Evolutionary conservation across 2,797 vertebrate genomes (phyloP), one percentile per base, ranked within the genome.

Genomic region (Acestrorhynchus altus): DNA sequence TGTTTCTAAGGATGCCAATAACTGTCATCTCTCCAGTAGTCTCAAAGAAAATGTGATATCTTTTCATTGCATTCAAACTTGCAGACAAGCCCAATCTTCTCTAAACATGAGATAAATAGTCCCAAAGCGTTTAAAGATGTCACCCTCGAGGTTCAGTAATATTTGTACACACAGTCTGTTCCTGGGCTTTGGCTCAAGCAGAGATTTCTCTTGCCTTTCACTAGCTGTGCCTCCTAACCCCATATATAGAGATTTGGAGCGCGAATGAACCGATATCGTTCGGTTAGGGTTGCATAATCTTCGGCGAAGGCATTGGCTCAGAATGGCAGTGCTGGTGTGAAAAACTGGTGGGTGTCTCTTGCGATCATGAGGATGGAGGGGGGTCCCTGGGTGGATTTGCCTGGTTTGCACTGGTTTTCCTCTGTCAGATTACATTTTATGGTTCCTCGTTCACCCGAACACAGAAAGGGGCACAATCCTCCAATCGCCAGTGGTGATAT

Each of bases 351-450:
- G 79, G 81, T 78, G 74, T 89, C 79, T 83, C 44, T 70, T 79
- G 78, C 88, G 86, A 88, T 86, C 85, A 83, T 74, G 81, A 73
- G 68, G 86, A 74, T 83, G 83, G 87, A 39, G 31, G 59, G 31
- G 31, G 78, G 86, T 86, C 87, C 84, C 81, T 81, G 83, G 84
- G 78, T 86, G 87, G 83, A 89, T 91, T 91, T 90, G 68, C 71
- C 82, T 83, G 76, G 77, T 77, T 87, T 84, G 84, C 47, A 81
- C 84, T 91, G 77, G 85, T 83, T 89, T 90, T 83, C 5, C 7
- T 80, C 83, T 85, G 89, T 93, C 90, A 87, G 86, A 85, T 83
- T 84, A 88, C 86, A 92, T 93, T 91, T 90, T 84, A 90, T 59
- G 85, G 75, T 86, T 85, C 77, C 18, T 85, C 83, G 89, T 88